Percentiles rank a stretch among this genome's conserved stretches.
These are phyloP conservation scores for Drosophila chauvacae DNA, from an alignment of 1,140 invertebrate genomes.

Conservation along the genomic window DNA sequence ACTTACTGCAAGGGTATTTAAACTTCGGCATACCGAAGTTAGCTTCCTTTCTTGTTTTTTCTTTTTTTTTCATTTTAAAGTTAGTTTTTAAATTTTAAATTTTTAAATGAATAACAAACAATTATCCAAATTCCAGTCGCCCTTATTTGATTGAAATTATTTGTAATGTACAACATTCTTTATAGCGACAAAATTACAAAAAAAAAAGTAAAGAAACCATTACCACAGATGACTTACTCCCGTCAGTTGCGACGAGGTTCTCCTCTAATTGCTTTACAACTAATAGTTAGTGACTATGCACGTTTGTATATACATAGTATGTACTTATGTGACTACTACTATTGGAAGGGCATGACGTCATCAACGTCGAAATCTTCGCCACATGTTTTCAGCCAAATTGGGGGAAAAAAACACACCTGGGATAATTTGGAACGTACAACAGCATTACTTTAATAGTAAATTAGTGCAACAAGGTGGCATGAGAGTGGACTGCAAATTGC, in stretches of 20 bases:
- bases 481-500: neutral
- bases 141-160: too few species aligned
- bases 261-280: conserved; percentile 27
- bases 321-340: neutral
- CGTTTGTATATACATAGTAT: neutral
- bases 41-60: too few species aligned
- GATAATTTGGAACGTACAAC: conserved; percentile 4
- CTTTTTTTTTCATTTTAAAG: too few species aligned
- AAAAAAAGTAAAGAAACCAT: conserved; percentile 13
- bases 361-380: neutral
- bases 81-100: too few species aligned
- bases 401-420: conserved; percentile 6
- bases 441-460: conserved; percentile 31
- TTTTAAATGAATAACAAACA: too few species aligned
- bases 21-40: too few species aligned
- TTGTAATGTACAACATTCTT: neutral
- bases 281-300: conserved; percentile 12
- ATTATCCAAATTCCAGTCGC: too few species aligned
- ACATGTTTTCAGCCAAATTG: neutral
- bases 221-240: conserved; percentile 16
- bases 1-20: too few species aligned
- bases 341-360: conserved; percentile 28
- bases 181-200: neutral
- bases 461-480: conserved; percentile 7
- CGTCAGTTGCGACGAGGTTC: neutral